phyloP scores from a whole-genome alignment of 2,113 vertebrate species.

The Alces alces region DNA sequence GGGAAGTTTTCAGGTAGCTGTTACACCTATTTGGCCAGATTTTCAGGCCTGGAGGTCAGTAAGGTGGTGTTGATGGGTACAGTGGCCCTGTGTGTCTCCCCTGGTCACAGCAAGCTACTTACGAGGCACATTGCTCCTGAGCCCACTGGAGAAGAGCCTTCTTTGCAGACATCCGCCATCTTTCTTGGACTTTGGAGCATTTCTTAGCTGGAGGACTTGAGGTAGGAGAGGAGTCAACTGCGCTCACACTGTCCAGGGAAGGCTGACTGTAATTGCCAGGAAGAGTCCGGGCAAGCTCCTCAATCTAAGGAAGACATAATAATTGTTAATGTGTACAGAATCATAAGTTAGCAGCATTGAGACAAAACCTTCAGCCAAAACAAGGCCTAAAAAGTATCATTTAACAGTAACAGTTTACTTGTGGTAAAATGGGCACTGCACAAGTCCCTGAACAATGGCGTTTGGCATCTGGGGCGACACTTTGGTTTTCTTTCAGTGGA shows the following conservation, averaged over 20 bases:
- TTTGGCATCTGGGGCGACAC: not conserved
- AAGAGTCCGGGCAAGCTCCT: slow-evolving; percentile 88
- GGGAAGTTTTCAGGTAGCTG: not conserved
- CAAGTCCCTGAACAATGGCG: not conserved
- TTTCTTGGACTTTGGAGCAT: slow-evolving; percentile 83
- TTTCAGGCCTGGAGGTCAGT: not conserved
- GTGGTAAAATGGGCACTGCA: not conserved
- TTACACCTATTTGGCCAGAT: not conserved
- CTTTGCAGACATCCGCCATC: slow-evolving; percentile 91
- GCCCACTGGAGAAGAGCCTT: slow-evolving; percentile 95
- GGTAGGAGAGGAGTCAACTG: slow-evolving; percentile 80
- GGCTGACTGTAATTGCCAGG: slow-evolving; percentile 86
- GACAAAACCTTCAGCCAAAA: not conserved
- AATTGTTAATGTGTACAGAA: not conserved
- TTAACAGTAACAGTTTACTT: not conserved
- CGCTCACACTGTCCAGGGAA: slow-evolving; percentile 81
- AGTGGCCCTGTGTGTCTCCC: not conserved
- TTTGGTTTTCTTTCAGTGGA: not conserved
- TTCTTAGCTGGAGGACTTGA: slow-evolving; percentile 81
- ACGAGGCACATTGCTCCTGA: slow-evolving; percentile 91
- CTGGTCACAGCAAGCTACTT: slow-evolving; percentile 45
- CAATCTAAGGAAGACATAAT: slow-evolving; percentile 82
- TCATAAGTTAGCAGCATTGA: not conserved
- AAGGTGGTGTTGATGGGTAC: not conserved
- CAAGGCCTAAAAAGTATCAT: not conserved